Base-by-base conservation (phyloP, 35 echinoderm and acorn worm genomes). In the Lytechinus variegatus region DNA sequence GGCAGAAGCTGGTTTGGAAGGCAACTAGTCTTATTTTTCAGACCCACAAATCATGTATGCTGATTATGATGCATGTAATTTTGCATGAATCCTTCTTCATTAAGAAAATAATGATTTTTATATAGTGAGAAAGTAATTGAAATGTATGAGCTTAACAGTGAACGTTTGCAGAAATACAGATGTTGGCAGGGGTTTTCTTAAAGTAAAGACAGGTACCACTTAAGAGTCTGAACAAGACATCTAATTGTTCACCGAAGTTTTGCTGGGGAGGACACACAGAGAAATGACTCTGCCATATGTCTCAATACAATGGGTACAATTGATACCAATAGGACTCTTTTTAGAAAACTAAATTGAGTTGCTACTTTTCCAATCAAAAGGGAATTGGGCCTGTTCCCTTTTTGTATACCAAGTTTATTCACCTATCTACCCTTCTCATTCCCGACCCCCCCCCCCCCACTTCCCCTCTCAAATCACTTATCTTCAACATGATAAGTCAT, bases 231-330 rank as follows among this genome's bases (percentile, higher is more conserved):
- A 12, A 54, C 52, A 54, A 52, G 29, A 21, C 33, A 54, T 54
- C 52, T 90, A 90, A 52, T 90, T 90, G 88, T 90, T 44, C 88
- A 90, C 9, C 12, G 88, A 79, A 90, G 88, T 90, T 89, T 54
- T 52, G 88, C 88, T 51, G 88, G 52, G 1, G 28, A 54, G 28
- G 28, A 52, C 88, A 90, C n/a, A 33, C 24, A 28, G 88, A 10
- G 27, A 21, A 90, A 90, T 90, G 88, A 90, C 88, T 90, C 88
- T 54, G 88, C 88, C 88, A 90, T 90, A 90, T 90, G 88, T 52
- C 88, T 12, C 88, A 52, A 21, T 54, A 90, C 88, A 90, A 90
- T 90, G 88, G 88, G 88, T 27, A 90, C 88, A 90, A 90, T 90
- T 90, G 88, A 90, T 90, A 54, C 88, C 88, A 90, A 90, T 90